These are phyloP conservation scores for Phataginus tetradactyla DNA, from an alignment of 2,797 vertebrate genomes.

Conservation along the genomic window DNA sequence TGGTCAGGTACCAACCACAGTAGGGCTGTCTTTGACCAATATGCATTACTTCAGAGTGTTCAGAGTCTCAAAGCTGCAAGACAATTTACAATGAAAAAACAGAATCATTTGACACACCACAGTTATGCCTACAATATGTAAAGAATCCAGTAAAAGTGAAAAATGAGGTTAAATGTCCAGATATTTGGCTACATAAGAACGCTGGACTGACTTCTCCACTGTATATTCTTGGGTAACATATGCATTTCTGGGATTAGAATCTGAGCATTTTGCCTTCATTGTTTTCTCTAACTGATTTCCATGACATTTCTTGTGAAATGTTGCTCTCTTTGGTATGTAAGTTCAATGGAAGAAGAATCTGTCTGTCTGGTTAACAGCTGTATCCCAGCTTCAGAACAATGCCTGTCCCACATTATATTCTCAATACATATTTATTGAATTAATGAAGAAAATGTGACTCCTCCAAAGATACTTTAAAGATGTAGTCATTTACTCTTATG, in stretches of 20 bases:
- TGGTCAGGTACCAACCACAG: not conserved
- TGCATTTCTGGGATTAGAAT: not conserved
- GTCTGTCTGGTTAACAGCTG: conserved; percentile 19
- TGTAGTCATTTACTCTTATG: not conserved
- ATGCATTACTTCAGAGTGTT: not conserved
- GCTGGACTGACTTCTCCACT: not conserved
- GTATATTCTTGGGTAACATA: not conserved
- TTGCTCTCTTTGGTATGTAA: conserved; percentile 31
- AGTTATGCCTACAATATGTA: conserved; percentile 25
- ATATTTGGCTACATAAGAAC: not conserved
- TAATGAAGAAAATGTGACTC: conserved; percentile 50
- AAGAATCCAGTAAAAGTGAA: conserved; percentile 43
- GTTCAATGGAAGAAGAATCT: conserved; percentile 5
- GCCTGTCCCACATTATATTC: not conserved
- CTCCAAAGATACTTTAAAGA: not conserved
- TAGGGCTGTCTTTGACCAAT: not conserved
- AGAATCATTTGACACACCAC: conserved; percentile 17
- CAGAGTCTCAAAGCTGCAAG: not conserved
- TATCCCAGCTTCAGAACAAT: not conserved
- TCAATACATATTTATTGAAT: conserved; percentile 24
- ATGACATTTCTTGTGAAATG: conserved; percentile 52
- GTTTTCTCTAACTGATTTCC: conserved; percentile 49
- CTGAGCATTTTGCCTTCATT: not conserved
- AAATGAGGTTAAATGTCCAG: conserved; percentile 21
- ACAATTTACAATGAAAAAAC: conserved; percentile 17